Evolutionary conservation across 2,888 invertebrate species (phyloP).

Genomic region (Zaprionus bogoriensis): DNA sequence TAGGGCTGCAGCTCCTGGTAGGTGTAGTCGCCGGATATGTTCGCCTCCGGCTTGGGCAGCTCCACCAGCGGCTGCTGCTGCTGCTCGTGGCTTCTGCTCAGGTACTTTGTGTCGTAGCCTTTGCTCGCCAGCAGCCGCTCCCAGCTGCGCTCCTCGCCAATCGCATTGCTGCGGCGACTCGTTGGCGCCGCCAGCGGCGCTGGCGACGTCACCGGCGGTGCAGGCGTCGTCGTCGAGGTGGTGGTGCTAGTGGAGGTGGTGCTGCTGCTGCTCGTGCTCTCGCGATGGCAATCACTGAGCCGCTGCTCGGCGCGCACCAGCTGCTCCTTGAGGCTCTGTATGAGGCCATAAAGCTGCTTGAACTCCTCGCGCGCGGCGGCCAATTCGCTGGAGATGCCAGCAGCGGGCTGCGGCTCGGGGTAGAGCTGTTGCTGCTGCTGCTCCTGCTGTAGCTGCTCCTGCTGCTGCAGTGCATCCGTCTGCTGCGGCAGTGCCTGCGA

Average conservation of each 20-base stretch:
- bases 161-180: not conserved
- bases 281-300: slow-evolving; percentile 15
- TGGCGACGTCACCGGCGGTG: not conserved
- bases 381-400: too few species aligned
- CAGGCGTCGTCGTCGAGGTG: not conserved
- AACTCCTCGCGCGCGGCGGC: slow-evolving; percentile 29
- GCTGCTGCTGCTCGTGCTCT: not conserved
- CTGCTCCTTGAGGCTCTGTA: slow-evolving; percentile 35
- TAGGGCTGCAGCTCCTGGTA: slow-evolving; percentile 47
- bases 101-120: slow-evolving; percentile 66
- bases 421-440: too few species aligned
- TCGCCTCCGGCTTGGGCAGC: slow-evolving; percentile 29
- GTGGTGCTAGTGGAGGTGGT: not conserved
- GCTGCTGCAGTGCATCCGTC: too few species aligned
- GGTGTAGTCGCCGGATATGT: slow-evolving; percentile 31
- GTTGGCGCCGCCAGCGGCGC: not conserved
- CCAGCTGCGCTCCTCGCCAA: slow-evolving; percentile 48
- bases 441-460: too few species aligned
- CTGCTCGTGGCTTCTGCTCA: slow-evolving; percentile 57
- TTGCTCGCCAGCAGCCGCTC: slow-evolving; percentile 58
- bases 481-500: too few species aligned
- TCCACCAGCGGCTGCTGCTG: slow-evolving; percentile 48
- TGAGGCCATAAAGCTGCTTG: slow-evolving; percentile 29
- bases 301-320: slow-evolving; percentile 26
- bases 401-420: too few species aligned